These are phyloP conservation scores for Junonia oenone DNA, from an alignment of 2,888 invertebrate genomes.

Conservation along the genomic window DNA sequence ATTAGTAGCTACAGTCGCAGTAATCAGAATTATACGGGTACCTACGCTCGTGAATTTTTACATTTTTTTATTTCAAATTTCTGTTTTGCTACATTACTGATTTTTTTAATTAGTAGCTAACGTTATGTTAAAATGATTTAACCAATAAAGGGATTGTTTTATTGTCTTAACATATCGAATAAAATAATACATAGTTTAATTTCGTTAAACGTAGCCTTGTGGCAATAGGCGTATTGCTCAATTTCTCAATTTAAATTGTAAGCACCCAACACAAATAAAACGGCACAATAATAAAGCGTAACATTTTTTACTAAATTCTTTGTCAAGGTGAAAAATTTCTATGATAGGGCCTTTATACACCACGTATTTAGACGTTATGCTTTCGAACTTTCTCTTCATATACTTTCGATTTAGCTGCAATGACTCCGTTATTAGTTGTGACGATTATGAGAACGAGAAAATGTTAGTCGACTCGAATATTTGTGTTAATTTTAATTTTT, in stretches of 20 bases:
- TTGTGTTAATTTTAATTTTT: background rate
- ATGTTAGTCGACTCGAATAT: background rate
- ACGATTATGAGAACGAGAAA: background rate
- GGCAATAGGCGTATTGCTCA: too few species aligned
- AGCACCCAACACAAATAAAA: background rate
- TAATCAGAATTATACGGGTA: too few species aligned
- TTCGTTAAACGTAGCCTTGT: too few species aligned
- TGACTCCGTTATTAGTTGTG: slow-evolving; percentile 10
- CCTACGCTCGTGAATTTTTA: too few species aligned
- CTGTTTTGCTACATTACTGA: too few species aligned
- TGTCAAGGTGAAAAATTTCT: background rate
- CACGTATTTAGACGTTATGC: slow-evolving; percentile 5
- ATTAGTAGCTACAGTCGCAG: too few species aligned
- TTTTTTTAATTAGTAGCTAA: too few species aligned
- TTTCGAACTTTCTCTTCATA: slow-evolving; percentile 26
- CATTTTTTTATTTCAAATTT: too few species aligned
- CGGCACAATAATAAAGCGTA: background rate
- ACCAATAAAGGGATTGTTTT: too few species aligned
- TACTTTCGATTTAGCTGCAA: slow-evolving; percentile 25
- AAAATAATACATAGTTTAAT: too few species aligned
- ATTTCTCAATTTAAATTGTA: background rate
- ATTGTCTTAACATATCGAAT: too few species aligned
- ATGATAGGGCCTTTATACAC: slow-evolving; percentile 1
- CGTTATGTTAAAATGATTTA: too few species aligned
- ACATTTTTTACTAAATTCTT: background rate